These are phyloP conservation scores for Holothuria glaberrima DNA, from an alignment of 35 echinoderm and acorn worm genomes.

Conservation along the genomic window DNA sequence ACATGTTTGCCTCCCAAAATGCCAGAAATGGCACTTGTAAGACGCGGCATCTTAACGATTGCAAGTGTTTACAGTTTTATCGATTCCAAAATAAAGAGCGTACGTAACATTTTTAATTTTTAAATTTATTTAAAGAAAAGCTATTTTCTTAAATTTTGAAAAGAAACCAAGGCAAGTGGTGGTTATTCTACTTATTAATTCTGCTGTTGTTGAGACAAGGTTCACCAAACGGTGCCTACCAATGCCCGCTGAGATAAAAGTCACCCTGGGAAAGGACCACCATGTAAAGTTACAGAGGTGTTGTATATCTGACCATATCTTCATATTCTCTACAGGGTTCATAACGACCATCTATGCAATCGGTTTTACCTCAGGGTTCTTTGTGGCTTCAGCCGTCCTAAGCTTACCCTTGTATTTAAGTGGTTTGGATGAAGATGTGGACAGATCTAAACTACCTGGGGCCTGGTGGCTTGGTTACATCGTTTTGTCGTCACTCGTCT, in stretches of 20 bases:
- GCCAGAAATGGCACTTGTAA: no score
- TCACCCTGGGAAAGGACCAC: not conserved
- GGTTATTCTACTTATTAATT: no score
- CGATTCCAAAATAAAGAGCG: no score
- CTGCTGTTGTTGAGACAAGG: no score
- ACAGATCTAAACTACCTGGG: not conserved
- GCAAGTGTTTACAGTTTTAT: no score
- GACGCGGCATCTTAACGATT: no score
- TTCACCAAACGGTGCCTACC: not conserved
- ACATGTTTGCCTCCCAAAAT: no score
- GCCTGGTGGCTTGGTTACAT: slow-evolving; percentile 46
- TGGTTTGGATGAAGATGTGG: not conserved
- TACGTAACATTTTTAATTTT: no score
- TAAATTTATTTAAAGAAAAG: no score
- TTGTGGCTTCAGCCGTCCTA: not conserved
- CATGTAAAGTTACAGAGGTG: not conserved
- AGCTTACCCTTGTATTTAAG: not conserved
- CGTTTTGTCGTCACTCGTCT: not conserved
- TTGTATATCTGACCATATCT: not conserved
- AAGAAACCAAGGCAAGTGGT: no score
- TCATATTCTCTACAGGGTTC: not conserved
- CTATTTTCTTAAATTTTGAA: no score
- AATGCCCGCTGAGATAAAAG: not conserved
- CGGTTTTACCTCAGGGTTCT: slow-evolving; percentile 20
- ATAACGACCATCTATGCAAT: slow-evolving; percentile 2